Evolutionary conservation across 2,888 invertebrate genomes (phyloP), one percentile per base, ranked within the genome.

Genomic region (Lutraria lutraria): DNA sequence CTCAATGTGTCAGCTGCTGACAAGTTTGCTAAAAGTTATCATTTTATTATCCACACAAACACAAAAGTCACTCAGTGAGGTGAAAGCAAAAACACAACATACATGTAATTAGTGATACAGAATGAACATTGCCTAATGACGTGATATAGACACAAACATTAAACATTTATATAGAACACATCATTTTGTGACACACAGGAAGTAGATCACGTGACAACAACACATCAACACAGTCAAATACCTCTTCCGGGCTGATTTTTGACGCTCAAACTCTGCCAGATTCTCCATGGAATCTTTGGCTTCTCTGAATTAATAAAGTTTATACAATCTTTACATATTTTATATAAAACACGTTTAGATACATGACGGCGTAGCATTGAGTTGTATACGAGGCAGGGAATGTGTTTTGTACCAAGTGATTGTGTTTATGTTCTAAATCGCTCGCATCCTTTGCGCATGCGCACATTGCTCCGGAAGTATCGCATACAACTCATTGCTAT

Each of bases 191-290:
- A 19, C 8, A 21, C 60, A 60, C 60, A 60, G 19, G 6, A 4
- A 68, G 8, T 43, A 68, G 25, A 68, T 25, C 54, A 53, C 81
- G 53, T 81, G 54, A 81, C 25, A 29, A n/a, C 83, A 56, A 60
- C n/a, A 56, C 83, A 52, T 25, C 56, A 56, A 54, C 19, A 60
- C 52, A 31, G 15, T 15, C 15, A 29, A 56, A 81, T 87, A 87
- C 86, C 82, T 87, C n/a, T 54, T 85, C 34, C 31, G 56, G 31
- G 85, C 80, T 6, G 85, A 85, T 15, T 34, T 80, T 56, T 53
- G 81, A 15, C 80, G 79, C 34, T 85, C 85, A 76, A 85, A 52
- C 25, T 76, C 76, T 0, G 76, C 76, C 76, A 76, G 34, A 31
- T 76, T 31, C 76, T 76, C 76, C 76, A 76, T 34, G 4, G 76